Conservation (phyloP, 2,113 vertebrate species). For the Crotalus horridus region DNA sequence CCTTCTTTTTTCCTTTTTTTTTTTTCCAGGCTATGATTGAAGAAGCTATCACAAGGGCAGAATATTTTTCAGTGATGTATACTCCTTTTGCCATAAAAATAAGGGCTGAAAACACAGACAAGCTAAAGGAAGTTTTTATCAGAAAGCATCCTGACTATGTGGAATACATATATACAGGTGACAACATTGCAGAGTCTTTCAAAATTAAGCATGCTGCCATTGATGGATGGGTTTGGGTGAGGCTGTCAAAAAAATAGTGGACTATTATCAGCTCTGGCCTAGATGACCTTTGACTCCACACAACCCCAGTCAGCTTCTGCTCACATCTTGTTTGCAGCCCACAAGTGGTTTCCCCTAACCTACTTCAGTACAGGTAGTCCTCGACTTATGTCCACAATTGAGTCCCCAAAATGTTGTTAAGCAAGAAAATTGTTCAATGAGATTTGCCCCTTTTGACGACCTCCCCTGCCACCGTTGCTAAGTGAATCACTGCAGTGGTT, state of each 20-base stretch:
- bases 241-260: not conserved
- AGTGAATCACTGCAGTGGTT: too few species aligned
- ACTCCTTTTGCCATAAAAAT: slow-evolving; percentile 65
- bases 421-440: too few species aligned
- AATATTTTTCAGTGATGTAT: slow-evolving; percentile 70
- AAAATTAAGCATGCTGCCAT: not conserved
- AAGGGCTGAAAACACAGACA: slow-evolving; percentile 54
- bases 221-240: not conserved
- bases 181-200: not conserved
- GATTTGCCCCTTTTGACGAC: too few species aligned
- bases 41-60: slow-evolving; percentile 63
- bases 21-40: slow-evolving; percentile 70
- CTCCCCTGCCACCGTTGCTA: too few species aligned
- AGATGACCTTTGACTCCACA: not conserved
- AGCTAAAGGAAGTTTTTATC: slow-evolving; percentile 67
- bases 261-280: not conserved
- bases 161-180: slow-evolving; percentile 72
- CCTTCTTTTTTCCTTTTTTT: not conserved
- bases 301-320: not conserved
- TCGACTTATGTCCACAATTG: too few species aligned
- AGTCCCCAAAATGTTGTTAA: too few species aligned
- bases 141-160: slow-evolving; percentile 61
- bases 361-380: not conserved
- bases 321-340: not conserved
- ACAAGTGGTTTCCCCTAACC: not conserved